Base-by-base conservation (phyloP, 2,797 vertebrate genomes). In the Pampus argenteus region DNA sequence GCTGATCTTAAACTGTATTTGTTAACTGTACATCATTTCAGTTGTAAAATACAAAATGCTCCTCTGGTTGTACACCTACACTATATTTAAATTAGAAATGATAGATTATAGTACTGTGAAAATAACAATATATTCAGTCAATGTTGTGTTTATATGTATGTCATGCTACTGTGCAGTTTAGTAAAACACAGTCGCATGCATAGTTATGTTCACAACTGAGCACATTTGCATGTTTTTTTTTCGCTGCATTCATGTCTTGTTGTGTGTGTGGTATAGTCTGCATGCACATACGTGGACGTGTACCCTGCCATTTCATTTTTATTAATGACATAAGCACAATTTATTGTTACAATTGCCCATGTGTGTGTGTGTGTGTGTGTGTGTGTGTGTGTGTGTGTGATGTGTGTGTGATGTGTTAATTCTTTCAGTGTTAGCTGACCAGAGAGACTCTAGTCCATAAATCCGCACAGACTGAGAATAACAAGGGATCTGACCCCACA, bases 381-480 rank as follows among this genome's bases (percentile, higher is more conserved):
- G 60, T 58, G 51, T 71, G 2, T 62, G 26, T 54, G 25, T 23
- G 54, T 56, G 54, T 36, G 29, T 56, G 40, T 28, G 26, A 9
- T 44, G 26, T 29, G 48, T 57, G 60, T 34, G 75, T 45, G 58
- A 80, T 51, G 67, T 64, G 74, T 84, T 90, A 84, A 88, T 92
- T 88, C 90, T 86, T 77, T 79, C 82, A 74, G 57, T 47, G 57
- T 36, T 29, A 67, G 68, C 79, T 79, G 78, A 88, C 68, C 74
- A 85, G 69, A 78, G 74, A 86, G 49, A 84, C 81, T 78, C 67
- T 74, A 84, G 71, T 89, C 83, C 60, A 91, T 93, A 91, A 93
- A 92, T 94, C 82, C 78, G 45, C n/a, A 6, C 14, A 38, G 44
- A 63, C 58, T 45, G 74, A 77, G 82, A 85, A 82, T 74, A 85